Percentiles rank a stretch among this genome's conserved stretches.
Conservation (phyloP, 2,888 invertebrate genomes). For the Oligia fasciuncula region DNA sequence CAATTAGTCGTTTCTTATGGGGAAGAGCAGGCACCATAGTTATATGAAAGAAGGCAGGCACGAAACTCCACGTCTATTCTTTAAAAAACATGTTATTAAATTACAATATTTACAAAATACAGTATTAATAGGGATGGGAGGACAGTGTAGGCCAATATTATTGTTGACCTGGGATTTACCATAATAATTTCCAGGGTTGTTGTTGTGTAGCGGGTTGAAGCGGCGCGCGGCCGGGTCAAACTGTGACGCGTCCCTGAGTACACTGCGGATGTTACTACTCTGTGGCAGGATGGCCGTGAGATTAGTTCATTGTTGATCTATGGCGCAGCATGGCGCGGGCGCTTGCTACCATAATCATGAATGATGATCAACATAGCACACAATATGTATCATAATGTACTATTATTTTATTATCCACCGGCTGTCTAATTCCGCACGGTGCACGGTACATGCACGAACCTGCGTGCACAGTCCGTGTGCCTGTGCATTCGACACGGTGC, state of each 20-base stretch:
- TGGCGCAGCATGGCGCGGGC: background rate
- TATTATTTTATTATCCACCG: background rate
- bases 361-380: no score
- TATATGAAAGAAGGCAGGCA: no score
- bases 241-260: constrained; percentile 13
- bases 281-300: constrained; percentile 7
- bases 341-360: background rate
- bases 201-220: constrained; percentile 27
- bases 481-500: constrained; percentile 30
- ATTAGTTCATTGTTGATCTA: background rate
- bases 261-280: constrained; percentile 25
- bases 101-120: background rate
- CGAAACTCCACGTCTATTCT: background rate
- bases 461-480: constrained; percentile 30
- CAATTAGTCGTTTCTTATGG: background rate
- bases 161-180: background rate
- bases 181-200: background rate
- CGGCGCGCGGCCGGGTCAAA: no score
- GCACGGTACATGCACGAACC: constrained; percentile 1
- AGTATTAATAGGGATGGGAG: background rate
- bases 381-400: no score
- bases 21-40: background rate
- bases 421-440: background rate
- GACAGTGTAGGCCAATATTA: background rate
- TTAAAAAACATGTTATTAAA: background rate